Conservation (phyloP, 2,113 vertebrate genomes). For the Anoplopoma fimbria region DNA sequence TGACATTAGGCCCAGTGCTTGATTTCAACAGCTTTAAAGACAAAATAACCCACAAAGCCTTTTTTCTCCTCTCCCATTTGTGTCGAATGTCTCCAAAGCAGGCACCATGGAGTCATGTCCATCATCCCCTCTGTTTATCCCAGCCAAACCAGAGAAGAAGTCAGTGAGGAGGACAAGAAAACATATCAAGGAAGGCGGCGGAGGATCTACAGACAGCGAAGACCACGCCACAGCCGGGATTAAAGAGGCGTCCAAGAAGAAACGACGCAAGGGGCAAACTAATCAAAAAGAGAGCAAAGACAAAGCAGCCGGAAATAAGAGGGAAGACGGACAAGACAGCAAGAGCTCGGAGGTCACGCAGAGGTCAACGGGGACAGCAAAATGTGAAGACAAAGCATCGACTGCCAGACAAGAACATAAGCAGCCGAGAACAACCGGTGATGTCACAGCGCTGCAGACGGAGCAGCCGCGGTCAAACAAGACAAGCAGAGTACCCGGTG, state of each 20-base stretch:
- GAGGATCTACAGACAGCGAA: constrained; percentile 79
- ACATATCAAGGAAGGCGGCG: constrained; percentile 43
- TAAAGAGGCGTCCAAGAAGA: constrained; percentile 67
- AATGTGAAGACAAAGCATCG: constrained; percentile 28
- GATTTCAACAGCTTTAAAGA: constrained; percentile 50
- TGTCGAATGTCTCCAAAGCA: constrained; percentile 46
- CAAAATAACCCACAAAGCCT: constrained; percentile 38
- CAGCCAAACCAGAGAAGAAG: constrained; percentile 73
- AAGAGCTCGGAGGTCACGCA: constrained; percentile 29
- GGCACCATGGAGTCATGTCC: constrained; percentile 67
- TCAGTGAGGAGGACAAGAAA: constrained; percentile 59
- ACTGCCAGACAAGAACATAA: constrained; percentile 3
- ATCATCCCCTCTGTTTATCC: constrained; percentile 82
- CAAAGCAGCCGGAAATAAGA: constrained; percentile 38
- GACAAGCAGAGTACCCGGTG: constrained; percentile 54
- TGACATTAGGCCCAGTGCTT: constrained; percentile 43
- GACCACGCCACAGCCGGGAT: constrained; percentile 38
- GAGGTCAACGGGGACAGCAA: constrained; percentile 24
- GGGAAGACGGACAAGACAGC: constrained; percentile 30
- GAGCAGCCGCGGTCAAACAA: constrained; percentile 28
- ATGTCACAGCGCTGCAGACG: not conserved
- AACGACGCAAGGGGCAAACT: constrained; percentile 60
- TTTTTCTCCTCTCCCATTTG: constrained; percentile 19
- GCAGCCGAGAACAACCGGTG: constrained; percentile 10
- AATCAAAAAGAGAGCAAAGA: constrained; percentile 53